Evolutionary conservation across 2,888 invertebrate genomes (phyloP).

Genomic region (Philereme transversata): DNA sequence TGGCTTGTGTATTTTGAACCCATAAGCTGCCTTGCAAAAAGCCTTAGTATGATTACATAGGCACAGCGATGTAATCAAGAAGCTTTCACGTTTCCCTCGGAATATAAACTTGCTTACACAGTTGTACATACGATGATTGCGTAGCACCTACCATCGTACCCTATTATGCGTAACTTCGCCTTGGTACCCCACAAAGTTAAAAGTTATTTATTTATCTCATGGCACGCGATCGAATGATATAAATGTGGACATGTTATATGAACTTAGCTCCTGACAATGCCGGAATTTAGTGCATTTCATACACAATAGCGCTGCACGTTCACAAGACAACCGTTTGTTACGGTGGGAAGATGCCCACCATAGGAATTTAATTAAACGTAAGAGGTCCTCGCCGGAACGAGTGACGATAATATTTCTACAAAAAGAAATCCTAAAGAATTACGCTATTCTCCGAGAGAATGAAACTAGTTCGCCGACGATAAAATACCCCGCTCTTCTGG

Average conservation of each 20-base stretch:
- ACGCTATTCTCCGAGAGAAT: constrained; percentile 38
- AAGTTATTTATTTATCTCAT: too few species aligned
- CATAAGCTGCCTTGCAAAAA: constrained; percentile 47
- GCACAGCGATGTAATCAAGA: constrained; percentile 18
- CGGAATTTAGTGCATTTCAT: constrained; percentile 27
- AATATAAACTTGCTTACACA: constrained; percentile 12
- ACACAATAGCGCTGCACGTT: constrained; percentile 26
- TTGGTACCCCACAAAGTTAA: too few species aligned
- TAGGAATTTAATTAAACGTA: constrained; percentile 64
- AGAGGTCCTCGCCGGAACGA: constrained; percentile 40
- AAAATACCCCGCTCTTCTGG: constrained; percentile 36
- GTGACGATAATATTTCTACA: constrained; percentile 49
- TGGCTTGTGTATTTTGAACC: constrained; percentile 61
- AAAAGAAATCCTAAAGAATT: constrained; percentile 44
- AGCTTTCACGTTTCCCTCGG: constrained; percentile 25
- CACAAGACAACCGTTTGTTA: constrained; percentile 37
- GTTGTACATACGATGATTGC: too few species aligned
- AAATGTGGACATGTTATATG: too few species aligned
- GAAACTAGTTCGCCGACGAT: constrained; percentile 40
- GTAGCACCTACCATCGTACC: too few species aligned
- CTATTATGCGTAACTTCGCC: too few species aligned
- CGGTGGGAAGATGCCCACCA: constrained; percentile 28
- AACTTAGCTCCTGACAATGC: not conserved
- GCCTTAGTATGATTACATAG: constrained; percentile 48
- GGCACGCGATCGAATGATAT: too few species aligned